Evolutionary conservation across 2,797 vertebrate species (phyloP).

Genomic region (Pampus argenteus): DNA sequence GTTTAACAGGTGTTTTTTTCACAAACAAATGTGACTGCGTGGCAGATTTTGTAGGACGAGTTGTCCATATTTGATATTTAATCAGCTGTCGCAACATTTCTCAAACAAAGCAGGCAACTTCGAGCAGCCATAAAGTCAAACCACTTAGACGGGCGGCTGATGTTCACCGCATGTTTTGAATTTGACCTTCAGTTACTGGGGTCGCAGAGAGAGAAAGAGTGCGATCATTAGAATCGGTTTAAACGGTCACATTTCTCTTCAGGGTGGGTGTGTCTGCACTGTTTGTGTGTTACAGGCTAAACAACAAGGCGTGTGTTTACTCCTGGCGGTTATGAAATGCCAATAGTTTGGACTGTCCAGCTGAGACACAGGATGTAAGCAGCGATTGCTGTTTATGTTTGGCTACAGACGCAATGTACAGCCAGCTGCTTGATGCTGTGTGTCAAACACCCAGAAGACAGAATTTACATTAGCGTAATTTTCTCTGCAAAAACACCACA

Average conservation of each 20-base stretch:
- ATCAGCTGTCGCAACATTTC: constrained; percentile 42
- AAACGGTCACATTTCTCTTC: constrained; percentile 36
- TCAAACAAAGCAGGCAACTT: constrained; percentile 40
- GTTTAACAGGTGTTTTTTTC: constrained; percentile 58
- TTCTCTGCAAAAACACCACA: constrained; percentile 9
- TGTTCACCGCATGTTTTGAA: constrained; percentile 36
- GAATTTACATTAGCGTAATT: constrained; percentile 51
- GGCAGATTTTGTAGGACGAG: constrained; percentile 14
- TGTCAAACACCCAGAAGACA: constrained; percentile 49
- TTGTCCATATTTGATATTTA: constrained; percentile 29
- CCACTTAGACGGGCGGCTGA: constrained; percentile 39
- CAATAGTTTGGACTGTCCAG: constrained; percentile 36
- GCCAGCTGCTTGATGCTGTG: constrained; percentile 58
- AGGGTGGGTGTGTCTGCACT: constrained; percentile 27
- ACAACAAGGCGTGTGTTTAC: constrained; percentile 71
- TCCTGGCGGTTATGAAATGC: constrained; percentile 36
- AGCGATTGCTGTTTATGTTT: constrained; percentile 61
- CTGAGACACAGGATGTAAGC: constrained; percentile 61
- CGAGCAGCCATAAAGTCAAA: constrained; percentile 48
- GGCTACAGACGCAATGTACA: background rate
- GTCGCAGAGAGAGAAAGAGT: constrained; percentile 1
- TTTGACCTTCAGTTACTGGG: constrained; percentile 24
- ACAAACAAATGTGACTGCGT: constrained; percentile 18
- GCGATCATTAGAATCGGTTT: constrained; percentile 38
- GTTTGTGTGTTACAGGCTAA: constrained; percentile 54